A percentile compares a stretch with the other conserved stretches of the same genome.
Evolutionary conservation across 2,797 vertebrate genomes (phyloP).

Genomic region (Bovichtus diacanthus): DNA sequence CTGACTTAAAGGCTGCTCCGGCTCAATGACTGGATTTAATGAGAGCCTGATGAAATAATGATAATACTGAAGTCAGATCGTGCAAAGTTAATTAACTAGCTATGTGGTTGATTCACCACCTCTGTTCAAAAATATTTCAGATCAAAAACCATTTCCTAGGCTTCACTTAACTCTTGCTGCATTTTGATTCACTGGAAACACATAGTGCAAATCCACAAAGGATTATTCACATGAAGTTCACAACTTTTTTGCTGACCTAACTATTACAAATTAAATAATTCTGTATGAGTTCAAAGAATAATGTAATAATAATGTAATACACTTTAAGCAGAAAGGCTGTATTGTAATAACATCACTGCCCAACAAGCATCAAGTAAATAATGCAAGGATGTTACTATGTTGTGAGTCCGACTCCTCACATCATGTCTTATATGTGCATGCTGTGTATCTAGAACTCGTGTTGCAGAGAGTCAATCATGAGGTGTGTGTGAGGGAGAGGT

Average conservation of each 20-base stretch:
- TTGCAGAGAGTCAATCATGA: constrained; percentile 18
- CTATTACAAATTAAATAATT: not conserved
- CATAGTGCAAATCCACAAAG: too few species aligned
- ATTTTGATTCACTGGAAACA: not conserved
- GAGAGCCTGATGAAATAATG: not conserved
- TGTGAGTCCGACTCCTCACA: constrained; percentile 1
- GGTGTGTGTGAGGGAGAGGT: constrained; percentile 13
- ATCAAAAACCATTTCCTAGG: not conserved
- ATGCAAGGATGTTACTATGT: not conserved
- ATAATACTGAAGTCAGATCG: not conserved
- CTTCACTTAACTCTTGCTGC: not conserved
- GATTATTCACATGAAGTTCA: not conserved
- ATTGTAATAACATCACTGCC: constrained; percentile 7
- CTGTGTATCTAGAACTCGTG: constrained; percentile 10
- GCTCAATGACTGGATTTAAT: constrained; percentile 3
- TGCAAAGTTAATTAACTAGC: constrained; percentile 1
- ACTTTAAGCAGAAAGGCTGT: not conserved
- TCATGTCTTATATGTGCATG: not conserved
- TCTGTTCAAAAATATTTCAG: not conserved
- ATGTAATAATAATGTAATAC: not conserved
- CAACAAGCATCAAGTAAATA: constrained; percentile 2
- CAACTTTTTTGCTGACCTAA: not conserved
- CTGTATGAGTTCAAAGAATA: not conserved
- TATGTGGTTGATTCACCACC: not conserved
- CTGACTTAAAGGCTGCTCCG: not conserved